A percentile compares a stretch with the other conserved stretches of the same genome.
These are phyloP conservation scores for Tridacna crocea DNA, from an alignment of 2,888 invertebrate species.

Conservation along the genomic window DNA sequence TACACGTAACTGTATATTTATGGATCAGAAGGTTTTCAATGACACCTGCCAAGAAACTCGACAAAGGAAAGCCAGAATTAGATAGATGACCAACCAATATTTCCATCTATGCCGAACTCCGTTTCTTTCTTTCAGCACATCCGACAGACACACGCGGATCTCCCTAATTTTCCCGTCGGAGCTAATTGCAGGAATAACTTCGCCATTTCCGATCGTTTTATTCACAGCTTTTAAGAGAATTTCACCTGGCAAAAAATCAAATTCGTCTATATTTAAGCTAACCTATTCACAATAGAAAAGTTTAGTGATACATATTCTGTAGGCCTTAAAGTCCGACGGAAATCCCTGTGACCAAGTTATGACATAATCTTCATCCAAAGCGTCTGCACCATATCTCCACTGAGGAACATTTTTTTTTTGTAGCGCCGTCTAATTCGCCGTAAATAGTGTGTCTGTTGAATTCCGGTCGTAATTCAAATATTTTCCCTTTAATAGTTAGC, in stretches of 20 bases:
- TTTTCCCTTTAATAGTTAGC: not conserved
- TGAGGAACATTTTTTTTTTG: not conserved
- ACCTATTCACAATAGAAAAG: not conserved
- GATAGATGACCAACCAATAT: too few species aligned
- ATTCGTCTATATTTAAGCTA: not conserved
- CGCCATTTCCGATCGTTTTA: not conserved
- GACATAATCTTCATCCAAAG: not conserved
- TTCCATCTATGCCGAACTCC: too few species aligned
- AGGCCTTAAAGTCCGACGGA: not conserved
- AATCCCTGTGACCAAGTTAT: not conserved
- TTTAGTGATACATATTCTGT: not conserved
- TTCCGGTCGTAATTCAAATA: not conserved
- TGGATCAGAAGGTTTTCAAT: too few species aligned
- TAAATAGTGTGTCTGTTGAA: not conserved
- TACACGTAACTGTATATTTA: too few species aligned
- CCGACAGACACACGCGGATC: not conserved
- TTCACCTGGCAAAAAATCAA: not conserved
- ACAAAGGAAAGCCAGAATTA: too few species aligned
- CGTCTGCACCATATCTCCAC: not conserved
- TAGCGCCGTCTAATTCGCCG: not conserved
- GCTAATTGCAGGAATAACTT: not conserved
- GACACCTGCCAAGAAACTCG: too few species aligned
- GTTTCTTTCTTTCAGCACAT: not conserved
- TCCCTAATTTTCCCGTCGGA: not conserved
- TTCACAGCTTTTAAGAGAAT: not conserved